phyloP scores from a whole-genome alignment of 2,888 invertebrate genomes.

The Pecten maximus region DNA sequence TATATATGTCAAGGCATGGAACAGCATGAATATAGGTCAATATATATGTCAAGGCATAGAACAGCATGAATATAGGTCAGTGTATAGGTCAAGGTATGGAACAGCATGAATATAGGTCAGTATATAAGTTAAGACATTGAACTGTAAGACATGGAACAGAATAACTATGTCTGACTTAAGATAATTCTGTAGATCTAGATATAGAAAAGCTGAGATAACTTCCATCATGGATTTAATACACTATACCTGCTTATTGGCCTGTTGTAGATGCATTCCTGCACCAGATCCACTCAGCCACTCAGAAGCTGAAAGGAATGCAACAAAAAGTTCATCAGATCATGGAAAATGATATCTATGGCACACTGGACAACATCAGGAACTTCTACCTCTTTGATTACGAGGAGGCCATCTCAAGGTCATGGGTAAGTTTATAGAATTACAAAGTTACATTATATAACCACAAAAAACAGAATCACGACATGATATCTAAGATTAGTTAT shows the following conservation, averaged over 20 bases:
- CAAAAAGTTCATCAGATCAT: slow-evolving; percentile 76
- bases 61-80: background rate
- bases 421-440: slow-evolving; percentile 69
- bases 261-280: slow-evolving; percentile 81
- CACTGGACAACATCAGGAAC: slow-evolving; percentile 75
- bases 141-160: too few relatives aligned
- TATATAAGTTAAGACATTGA: background rate
- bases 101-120: slow-evolving; percentile 82
- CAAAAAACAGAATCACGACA: background rate
- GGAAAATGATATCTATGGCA: slow-evolving; percentile 74
- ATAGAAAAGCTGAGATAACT: too few relatives aligned
- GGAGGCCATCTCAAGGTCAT: slow-evolving; percentile 77
- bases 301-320: slow-evolving; percentile 75
- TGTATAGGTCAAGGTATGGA: slow-evolving; percentile 73
- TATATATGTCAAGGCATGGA: background rate
- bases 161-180: too few relatives aligned
- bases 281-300: slow-evolving; percentile 79
- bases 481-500: background rate
- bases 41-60: background rate
- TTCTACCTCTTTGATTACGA: slow-evolving; percentile 80
- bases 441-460: background rate
- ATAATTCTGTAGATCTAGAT: too few relatives aligned
- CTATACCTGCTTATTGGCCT: too few relatives aligned
- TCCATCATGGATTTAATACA: too few relatives aligned
- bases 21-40: background rate